phyloP scores from a whole-genome alignment of 1,140 invertebrate genomes.

The Atta cephalotes region DNA sequence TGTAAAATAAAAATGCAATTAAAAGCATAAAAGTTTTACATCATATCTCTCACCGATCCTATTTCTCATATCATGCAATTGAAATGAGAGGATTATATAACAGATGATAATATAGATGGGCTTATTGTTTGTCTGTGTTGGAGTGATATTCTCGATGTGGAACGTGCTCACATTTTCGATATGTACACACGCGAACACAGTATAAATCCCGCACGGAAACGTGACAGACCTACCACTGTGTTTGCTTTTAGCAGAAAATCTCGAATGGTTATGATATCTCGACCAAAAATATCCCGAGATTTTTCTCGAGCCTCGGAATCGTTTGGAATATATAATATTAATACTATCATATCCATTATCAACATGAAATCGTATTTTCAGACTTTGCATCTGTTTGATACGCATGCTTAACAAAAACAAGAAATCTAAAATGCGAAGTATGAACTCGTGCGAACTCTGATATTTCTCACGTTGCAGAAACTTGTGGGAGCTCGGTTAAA shows the following conservation, averaged over 20 bases:
- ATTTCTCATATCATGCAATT: slow-evolving; percentile 9
- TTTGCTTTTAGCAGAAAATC: slow-evolving; percentile 42
- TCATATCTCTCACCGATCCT: background rate
- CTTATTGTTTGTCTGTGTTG: slow-evolving; percentile 34
- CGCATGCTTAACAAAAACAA: background rate
- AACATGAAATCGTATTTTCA: background rate
- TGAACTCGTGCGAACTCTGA: background rate
- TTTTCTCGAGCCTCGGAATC: background rate
- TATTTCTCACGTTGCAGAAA: background rate
- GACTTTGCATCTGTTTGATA: background rate
- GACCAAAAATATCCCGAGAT: slow-evolving; percentile 14
- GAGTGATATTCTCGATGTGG: slow-evolving; percentile 34
- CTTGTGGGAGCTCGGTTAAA: background rate
- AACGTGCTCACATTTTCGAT: slow-evolving; percentile 49
- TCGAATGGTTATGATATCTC: slow-evolving; percentile 12
- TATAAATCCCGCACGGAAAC: slow-evolving; percentile 43
- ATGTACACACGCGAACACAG: background rate
- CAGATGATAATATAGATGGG: slow-evolving; percentile 4
- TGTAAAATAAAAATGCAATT: slow-evolving; percentile 8
- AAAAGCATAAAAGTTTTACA: background rate
- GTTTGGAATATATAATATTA: background rate
- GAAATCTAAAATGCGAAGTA: background rate
- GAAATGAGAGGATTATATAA: slow-evolving; percentile 8
- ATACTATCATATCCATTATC: background rate
- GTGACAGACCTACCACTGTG: slow-evolving; percentile 35